Base-by-base conservation (phyloP, 2,113 vertebrate species). In the Oreochromis tanganicae region DNA sequence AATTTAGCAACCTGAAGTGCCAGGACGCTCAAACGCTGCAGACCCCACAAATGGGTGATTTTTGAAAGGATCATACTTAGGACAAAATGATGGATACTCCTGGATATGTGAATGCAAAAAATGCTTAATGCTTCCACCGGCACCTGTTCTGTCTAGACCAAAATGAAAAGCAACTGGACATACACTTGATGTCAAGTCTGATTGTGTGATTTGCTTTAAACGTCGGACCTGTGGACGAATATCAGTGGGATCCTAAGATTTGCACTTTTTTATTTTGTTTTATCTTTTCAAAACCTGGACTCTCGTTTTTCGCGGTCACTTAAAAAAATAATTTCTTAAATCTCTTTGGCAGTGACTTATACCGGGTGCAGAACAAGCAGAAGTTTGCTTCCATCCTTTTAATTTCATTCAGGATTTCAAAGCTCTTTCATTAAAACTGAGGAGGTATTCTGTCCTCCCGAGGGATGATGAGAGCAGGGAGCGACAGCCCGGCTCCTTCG, bases 401-500 rank as follows among this genome's bases (percentile, higher is more conserved):
- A 4, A 8, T 34, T 80, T 34, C 56, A 27, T 48, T 24, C 17
- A 24, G 85, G 79, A 78, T 32, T 79, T 13, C 9, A 38, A 27
- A 61, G 21, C 16, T n/a, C 36, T 59, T 55, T 85, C 7, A 54
- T 66, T 48, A 73, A 79, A 24, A 68, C 75, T 81, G 79, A 54
- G 85, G 85, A 83, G 75, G 88, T 87, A 50, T 24, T 17, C 46
- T 41, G 56, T 87, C 43, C 80, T 91, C 84, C 81, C 85, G 59
- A 93, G 95, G 92, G 85, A 96, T 95, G 94, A 80, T 94, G 78
- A 7, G 91, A 80, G 4, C 90, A 95, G 89, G 95, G 93, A 95
- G 94, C 94, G 89, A 91, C 89, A 85, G 73, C 63, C 88, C 87
- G 89, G 93, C 94, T 95, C 91, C 92, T 88, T 56, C 85, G 75